Evolutionary conservation across 2,113 vertebrate species (phyloP).

Genomic region (Elephantulus edwardii): DNA sequence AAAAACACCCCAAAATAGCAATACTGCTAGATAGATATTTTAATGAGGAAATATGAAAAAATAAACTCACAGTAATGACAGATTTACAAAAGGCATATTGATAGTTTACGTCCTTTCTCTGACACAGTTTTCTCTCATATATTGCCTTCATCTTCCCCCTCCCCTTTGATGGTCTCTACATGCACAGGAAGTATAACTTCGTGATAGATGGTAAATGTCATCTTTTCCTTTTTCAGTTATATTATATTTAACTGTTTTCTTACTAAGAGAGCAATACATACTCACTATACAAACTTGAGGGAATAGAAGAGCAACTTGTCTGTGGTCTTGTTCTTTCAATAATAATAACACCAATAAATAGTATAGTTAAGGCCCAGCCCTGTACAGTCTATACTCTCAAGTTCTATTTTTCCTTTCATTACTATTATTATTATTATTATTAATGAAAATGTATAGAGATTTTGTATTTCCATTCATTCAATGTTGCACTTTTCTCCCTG

Average conservation of each 20-base stretch:
- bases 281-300: slow-evolving; percentile 12
- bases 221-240: not conserved
- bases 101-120: slow-evolving; percentile 5
- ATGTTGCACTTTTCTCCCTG: too few relatives aligned
- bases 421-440: too few relatives aligned
- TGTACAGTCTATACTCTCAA: not conserved
- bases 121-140: not conserved
- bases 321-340: not conserved
- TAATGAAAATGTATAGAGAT: too few relatives aligned
- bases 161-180: not conserved
- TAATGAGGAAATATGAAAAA: slow-evolving; percentile 24
- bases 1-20: not conserved
- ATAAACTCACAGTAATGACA: not conserved
- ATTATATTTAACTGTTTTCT: slow-evolving; percentile 43
- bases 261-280: not conserved
- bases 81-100: not conserved
- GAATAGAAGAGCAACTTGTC: not conserved
- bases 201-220: slow-evolving; percentile 12
- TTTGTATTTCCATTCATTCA: too few relatives aligned
- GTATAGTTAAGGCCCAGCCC: not conserved
- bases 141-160: slow-evolving; percentile 48
- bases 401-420: not conserved
- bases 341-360: not conserved
- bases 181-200: not conserved
- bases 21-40: not conserved